phyloP scores from a whole-genome alignment of 2,113 vertebrate genomes.

The Ancistrus triradiatus region DNA sequence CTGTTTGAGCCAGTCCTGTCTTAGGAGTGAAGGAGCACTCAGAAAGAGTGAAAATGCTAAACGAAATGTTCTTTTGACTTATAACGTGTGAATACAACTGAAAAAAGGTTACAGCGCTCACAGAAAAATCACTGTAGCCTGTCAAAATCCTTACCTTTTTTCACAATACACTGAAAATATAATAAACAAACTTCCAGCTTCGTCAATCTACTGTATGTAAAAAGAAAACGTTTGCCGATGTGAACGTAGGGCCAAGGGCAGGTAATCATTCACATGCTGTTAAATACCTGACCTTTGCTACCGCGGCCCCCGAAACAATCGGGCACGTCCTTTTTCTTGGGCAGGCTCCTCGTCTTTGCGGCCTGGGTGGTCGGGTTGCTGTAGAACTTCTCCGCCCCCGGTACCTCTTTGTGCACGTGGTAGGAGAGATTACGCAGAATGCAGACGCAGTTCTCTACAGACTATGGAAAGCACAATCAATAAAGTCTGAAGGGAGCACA shows the following conservation, averaged over 20 bases:
- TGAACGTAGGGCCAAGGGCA: not conserved
- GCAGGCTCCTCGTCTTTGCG: slow-evolving; percentile 65
- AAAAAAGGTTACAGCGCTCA: too few relatives aligned
- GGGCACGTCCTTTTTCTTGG: slow-evolving; percentile 85
- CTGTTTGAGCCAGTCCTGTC: too few relatives aligned
- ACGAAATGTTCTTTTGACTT: too few relatives aligned
- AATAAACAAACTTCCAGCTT: too few relatives aligned
- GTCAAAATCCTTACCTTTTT: too few relatives aligned
- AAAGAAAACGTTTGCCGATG: too few relatives aligned
- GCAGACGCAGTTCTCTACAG: slow-evolving; percentile 96
- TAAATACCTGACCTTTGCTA: slow-evolving; percentile 77
- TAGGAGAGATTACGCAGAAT: slow-evolving; percentile 96
- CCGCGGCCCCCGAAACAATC: slow-evolving; percentile 88
- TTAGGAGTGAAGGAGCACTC: too few relatives aligned
- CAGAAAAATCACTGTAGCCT: too few relatives aligned
- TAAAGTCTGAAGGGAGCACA: not conserved
- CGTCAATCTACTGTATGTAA: too few relatives aligned
- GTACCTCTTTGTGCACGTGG: slow-evolving; percentile 95
- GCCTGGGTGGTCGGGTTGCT: slow-evolving; percentile 69
- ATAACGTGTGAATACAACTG: too few relatives aligned
- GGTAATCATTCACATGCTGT: not conserved
- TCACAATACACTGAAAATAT: too few relatives aligned
- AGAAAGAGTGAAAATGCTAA: too few relatives aligned
- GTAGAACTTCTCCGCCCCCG: slow-evolving; percentile 83
- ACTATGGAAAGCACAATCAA: slow-evolving; percentile 62